A percentile compares a stretch with the other conserved stretches of the same genome.
Conservation (phyloP, 2,113 vertebrate genomes). For the Symphodus melops region DNA sequence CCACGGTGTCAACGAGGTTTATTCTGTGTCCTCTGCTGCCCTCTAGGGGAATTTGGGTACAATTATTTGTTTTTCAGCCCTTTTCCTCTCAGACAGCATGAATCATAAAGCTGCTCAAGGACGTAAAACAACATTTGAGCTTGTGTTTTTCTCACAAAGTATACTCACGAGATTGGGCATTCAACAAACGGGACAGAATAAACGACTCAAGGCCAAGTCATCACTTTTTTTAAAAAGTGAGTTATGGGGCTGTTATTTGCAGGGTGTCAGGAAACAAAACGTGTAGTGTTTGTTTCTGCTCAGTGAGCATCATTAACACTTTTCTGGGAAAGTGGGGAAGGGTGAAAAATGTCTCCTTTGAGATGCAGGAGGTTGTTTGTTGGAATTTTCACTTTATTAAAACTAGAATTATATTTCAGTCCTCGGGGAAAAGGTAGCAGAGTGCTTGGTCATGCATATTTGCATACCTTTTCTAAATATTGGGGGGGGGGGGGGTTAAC, state of each 20-base stretch:
- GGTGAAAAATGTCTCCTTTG: too few species aligned
- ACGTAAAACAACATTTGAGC: not conserved
- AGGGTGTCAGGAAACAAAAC: too few species aligned
- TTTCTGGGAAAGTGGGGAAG: too few species aligned
- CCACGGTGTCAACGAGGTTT: not conserved
- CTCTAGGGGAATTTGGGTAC: constrained; percentile 47
- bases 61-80: not conserved
- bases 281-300: too few species aligned
- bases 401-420: too few species aligned
- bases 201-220: not conserved
- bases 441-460: too few species aligned
- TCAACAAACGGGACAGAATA: not conserved
- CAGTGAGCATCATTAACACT: too few species aligned
- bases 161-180: not conserved
- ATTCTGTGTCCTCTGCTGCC: constrained; percentile 68
- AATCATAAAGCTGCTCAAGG: not conserved
- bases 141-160: not conserved
- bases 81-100: not conserved
- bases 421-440: too few species aligned
- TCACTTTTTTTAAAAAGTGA: not conserved
- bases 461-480: too few species aligned
- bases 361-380: too few species aligned
- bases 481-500: too few species aligned
- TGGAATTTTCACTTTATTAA: too few species aligned
- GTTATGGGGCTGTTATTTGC: not conserved